These are phyloP conservation scores for Nannoperca australis DNA, from an alignment of 2,797 vertebrate species.

Conservation along the genomic window DNA sequence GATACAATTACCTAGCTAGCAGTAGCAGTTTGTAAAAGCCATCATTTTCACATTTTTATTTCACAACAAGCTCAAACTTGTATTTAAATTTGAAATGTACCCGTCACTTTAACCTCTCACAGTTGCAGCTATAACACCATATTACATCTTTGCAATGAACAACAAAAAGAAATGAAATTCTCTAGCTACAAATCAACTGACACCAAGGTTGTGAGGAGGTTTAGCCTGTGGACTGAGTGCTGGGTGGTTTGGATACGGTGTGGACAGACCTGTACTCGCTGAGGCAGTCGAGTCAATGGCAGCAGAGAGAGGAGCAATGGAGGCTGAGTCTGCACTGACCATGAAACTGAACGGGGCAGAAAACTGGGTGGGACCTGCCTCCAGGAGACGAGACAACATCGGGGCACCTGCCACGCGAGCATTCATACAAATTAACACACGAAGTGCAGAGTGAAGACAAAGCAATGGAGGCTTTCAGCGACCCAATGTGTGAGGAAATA, in stretches of 20 bases:
- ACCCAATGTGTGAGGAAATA: conserved; percentile 11
- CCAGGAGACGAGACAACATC: conserved; percentile 97
- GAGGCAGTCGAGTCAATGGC: conserved; percentile 81
- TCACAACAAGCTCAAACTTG: not conserved
- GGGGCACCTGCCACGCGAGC: conserved; percentile 90
- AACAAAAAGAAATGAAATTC: not conserved
- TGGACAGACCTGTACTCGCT: conserved; percentile 74
- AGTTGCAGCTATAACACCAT: not conserved
- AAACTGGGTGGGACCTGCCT: conserved; percentile 94
- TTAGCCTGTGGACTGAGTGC: not conserved
- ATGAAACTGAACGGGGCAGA: conserved; percentile 92
- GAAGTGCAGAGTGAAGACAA: conserved; percentile 11
- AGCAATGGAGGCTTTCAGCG: not conserved
- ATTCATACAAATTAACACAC: conserved; percentile 50
- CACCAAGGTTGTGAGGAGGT: not conserved
- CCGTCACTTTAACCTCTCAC: not conserved
- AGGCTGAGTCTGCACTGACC: conserved; percentile 82
- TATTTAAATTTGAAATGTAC: not conserved
- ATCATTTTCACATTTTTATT: not conserved
- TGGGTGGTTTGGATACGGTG: not conserved
- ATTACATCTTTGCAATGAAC: not conserved
- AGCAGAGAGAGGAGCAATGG: conserved; percentile 82
- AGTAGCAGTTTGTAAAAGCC: not conserved
- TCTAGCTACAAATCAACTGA: not conserved
- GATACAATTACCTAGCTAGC: not conserved